Evolutionary conservation across 2,797 vertebrate species (phyloP), one percentile per base, ranked within the genome.

Genomic region (Enteromius mattozi): DNA sequence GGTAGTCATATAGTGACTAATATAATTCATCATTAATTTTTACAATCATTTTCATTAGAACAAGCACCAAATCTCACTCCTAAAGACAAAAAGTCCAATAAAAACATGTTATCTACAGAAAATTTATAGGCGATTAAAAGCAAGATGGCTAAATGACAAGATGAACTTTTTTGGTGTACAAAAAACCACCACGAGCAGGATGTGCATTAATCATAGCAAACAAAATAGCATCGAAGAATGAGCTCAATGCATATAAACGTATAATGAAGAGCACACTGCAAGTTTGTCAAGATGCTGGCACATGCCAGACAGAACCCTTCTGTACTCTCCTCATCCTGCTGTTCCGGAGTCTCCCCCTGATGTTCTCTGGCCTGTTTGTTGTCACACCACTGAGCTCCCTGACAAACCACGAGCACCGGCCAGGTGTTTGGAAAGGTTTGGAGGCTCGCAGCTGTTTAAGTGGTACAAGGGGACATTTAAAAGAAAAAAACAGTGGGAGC

Each of bases 361-460:
- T 90, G 90, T 88, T 86, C 89, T 89, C 85, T 91, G 83, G 89
- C 89, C 91, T 90, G 85, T 80, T 93, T 92, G 89, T 94, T 91
- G 88, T 93, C 94, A 94, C 93, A 92, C 93, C 92, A 93, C 87
- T 94, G 94, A 93, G 92, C 92, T 93, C 89, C 90, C 83, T 93
- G 94, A 95, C 93, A 94, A 93, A 93, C 91, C 92, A 91, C 88
- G 89, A 91, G 93, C 91, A 92, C 91, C 27, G 81, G 92, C 93
- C 95, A 95, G 94, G 92, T 94, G 94, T 91, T 92, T 84, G 63
- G 80, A 90, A 72, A 90, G 86, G 87, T 88, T 92, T 90, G 92
- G 89, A 94, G 94, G 93, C 89, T 92, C 92, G 94, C 94, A 96
- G 96, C 96, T 95, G 93, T 86, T 94, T 94, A 87, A 87, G 66